Conservation (phyloP, 2,888 invertebrate genomes). For the Thysanoteuthis rhombus region DNA sequence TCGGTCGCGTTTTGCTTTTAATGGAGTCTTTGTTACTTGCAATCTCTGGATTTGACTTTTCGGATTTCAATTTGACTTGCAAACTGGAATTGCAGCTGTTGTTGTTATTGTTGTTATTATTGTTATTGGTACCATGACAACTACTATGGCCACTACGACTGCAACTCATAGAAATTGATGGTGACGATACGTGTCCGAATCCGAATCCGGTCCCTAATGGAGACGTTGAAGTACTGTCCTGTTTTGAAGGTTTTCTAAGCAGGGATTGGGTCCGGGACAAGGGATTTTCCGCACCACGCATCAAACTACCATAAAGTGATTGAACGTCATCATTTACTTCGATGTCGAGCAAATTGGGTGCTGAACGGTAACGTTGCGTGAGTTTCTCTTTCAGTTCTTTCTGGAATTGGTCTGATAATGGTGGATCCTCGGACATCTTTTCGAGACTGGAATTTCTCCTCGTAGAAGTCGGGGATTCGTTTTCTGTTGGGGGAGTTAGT, state of each 20-base stretch:
- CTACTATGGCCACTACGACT: not conserved
- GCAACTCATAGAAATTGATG: not conserved
- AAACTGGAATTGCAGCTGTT: not conserved
- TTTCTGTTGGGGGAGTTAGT: not conserved
- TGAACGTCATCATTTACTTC: constrained; percentile 30
- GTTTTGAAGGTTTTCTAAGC: not conserved
- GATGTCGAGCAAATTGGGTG: constrained; percentile 24
- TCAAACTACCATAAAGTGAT: constrained; percentile 36
- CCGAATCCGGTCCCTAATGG: not conserved
- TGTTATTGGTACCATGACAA: not conserved
- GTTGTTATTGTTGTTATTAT: not conserved
- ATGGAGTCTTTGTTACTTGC: not conserved
- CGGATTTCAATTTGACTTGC: not conserved
- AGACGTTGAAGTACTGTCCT: not conserved
- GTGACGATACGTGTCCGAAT: not conserved
- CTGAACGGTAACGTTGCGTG: not conserved
- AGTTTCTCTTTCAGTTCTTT: constrained; percentile 16
- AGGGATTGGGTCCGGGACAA: not conserved
- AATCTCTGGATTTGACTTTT: not conserved
- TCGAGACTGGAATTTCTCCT: not conserved
- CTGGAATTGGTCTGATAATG: not conserved
- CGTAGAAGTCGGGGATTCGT: not conserved
- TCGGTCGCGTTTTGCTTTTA: not conserved
- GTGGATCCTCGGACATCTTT: not conserved
- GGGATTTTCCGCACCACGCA: constrained; percentile 34